Percentiles rank a stretch among this genome's conserved stretches.
These are phyloP conservation scores for Drosophila melanica DNA, from an alignment of 1,140 invertebrate genomes.

Conservation along the genomic window DNA sequence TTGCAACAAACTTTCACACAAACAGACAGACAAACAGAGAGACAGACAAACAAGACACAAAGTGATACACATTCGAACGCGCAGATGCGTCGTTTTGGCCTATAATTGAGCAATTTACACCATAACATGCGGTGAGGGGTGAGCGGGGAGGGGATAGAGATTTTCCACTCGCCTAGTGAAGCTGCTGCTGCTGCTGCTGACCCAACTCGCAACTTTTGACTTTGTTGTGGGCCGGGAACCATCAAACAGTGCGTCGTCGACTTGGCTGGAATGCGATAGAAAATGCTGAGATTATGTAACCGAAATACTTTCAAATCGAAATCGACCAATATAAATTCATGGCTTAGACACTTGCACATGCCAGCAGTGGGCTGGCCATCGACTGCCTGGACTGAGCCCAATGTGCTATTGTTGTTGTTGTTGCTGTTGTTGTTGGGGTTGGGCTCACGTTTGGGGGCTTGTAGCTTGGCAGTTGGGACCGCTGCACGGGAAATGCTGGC, in stretches of 20 bases:
- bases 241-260: constrained; percentile 66
- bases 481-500: constrained; percentile 47
- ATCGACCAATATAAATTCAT: constrained; percentile 82
- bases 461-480: constrained; percentile 16
- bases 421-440: constrained; percentile 3
- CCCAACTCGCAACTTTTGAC: constrained; percentile 16
- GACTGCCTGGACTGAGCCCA: not conserved
- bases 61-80: constrained; percentile 21
- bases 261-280: constrained; percentile 70
- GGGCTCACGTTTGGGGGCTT: not conserved
- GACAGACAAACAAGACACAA: not conserved
- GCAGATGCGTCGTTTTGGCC: constrained; percentile 50
- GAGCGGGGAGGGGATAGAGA: too few species aligned
- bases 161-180: not conserved
- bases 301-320: constrained; percentile 82
- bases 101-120: constrained; percentile 81
- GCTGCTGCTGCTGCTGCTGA: constrained; percentile 2
- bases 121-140: constrained; percentile 43
- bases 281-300: constrained; percentile 79
- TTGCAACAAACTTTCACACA: constrained; percentile 51
- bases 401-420: too few species aligned
- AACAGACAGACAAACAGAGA: constrained; percentile 1
- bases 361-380: constrained; percentile 25
- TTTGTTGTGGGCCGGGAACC: constrained; percentile 15
- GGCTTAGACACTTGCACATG: constrained; percentile 75